Percentiles rank a stretch among this genome's conserved stretches.
Conservation (phyloP, 2,113 vertebrate genomes). For the Galbula dea region DNA sequence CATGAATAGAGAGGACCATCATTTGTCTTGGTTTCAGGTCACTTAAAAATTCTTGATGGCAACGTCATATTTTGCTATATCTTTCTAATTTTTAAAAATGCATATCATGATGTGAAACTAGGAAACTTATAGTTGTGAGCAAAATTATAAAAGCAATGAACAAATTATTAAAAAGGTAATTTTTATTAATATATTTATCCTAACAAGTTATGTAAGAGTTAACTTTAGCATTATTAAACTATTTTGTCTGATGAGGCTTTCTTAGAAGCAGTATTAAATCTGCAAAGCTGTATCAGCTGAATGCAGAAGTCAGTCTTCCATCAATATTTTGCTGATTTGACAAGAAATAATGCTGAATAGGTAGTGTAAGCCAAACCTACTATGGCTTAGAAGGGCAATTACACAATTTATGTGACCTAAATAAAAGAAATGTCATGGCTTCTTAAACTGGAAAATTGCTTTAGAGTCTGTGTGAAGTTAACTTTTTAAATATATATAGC, state of each 20-base stretch:
- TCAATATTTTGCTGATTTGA: not conserved
- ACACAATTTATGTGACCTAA: not conserved
- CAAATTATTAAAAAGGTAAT: not conserved
- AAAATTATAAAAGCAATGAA: not conserved
- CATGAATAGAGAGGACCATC: not conserved
- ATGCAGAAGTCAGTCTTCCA: not conserved
- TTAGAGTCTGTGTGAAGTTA: not conserved
- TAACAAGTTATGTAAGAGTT: not conserved
- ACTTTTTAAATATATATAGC: not conserved
- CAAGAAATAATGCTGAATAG: conserved; percentile 11
- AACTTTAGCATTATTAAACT: not conserved
- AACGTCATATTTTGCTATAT: not conserved
- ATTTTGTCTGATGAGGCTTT: not conserved
- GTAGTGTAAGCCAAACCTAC: not conserved
- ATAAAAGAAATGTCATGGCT: not conserved
- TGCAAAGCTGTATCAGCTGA: not conserved
- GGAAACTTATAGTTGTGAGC: not conserved
- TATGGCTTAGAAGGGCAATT: conserved; percentile 2
- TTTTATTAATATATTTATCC: not conserved
- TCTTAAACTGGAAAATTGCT: conserved; percentile 12
- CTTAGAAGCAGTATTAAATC: not conserved
- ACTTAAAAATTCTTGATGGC: not conserved
- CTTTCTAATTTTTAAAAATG: not conserved
- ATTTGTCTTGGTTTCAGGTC: not conserved
- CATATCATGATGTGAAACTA: not conserved